Conservation (phyloP, 2,888 invertebrate species). For the Campaea margaritaria region DNA sequence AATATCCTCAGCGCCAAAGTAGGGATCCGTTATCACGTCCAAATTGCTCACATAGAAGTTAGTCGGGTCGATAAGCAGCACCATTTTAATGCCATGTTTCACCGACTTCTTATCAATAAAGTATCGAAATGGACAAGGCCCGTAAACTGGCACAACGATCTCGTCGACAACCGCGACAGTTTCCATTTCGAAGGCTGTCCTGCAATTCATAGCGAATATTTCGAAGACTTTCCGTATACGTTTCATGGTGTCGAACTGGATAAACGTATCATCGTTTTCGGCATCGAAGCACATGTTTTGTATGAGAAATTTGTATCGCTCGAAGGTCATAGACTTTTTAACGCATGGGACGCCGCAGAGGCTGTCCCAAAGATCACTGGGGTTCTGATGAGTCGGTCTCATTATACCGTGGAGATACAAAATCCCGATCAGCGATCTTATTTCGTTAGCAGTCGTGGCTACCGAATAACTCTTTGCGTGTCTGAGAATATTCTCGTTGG, state of each 20-base stretch:
- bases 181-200: slow-evolving; percentile 65
- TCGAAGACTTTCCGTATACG: slow-evolving; percentile 76
- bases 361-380: slow-evolving; percentile 71
- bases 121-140: slow-evolving; percentile 77
- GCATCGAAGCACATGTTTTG: slow-evolving; percentile 71
- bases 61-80: slow-evolving; percentile 69
- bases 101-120: slow-evolving; percentile 69
- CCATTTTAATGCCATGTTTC: slow-evolving; percentile 72
- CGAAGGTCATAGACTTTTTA: slow-evolving; percentile 66
- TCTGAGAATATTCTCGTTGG: slow-evolving; percentile 69
- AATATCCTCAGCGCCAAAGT: slow-evolving; percentile 65
- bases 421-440: slow-evolving; percentile 74
- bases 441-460: slow-evolving; percentile 63
- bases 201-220: slow-evolving; percentile 77
- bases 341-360: slow-evolving; percentile 67
- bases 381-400: slow-evolving; percentile 72
- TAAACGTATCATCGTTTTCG: slow-evolving; percentile 55
- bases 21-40: slow-evolving; percentile 73
- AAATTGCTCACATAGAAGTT: slow-evolving; percentile 77
- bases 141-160: slow-evolving; percentile 72
- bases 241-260: slow-evolving; percentile 70
- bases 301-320: slow-evolving; percentile 71
- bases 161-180: slow-evolving; percentile 73
- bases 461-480: slow-evolving; percentile 46
- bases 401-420: slow-evolving; percentile 76